Base-by-base conservation (phyloP, 92 coral and sea anemone species). In the Palythoa grandiflora region DNA sequence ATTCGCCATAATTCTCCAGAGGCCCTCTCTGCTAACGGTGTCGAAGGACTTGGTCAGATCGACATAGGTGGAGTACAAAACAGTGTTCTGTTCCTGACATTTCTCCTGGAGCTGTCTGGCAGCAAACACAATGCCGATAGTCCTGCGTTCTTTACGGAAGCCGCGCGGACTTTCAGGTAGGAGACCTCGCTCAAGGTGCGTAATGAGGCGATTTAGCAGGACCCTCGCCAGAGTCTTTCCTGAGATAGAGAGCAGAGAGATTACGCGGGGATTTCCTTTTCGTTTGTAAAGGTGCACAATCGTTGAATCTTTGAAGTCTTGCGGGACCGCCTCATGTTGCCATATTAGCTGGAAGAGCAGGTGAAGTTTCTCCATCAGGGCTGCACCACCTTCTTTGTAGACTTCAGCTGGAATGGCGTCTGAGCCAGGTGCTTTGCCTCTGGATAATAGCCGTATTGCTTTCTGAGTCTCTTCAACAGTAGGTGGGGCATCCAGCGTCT, bases 211-310 rank as follows among this genome's bases (percentile, higher is more conserved):
- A 28, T 28, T 28, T 28, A 28, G 20, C 19, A 19, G 10, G 15
- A 1, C 77, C 6, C 88, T 14, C 2, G 94, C 89, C 12, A 84
- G 68, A 59, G 73, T 72, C 78, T 91, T 91, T 38, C 92, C 91
- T 6, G 90, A 84, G 12, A 84, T 68, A 10, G 87, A 87, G 6
- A 84, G 88, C 5, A 78, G 88, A 44, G 94, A 88, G 16, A 88
- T 88, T 38, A 90, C 28, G 28, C 28, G 28, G 28, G 0, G 28
- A 28, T 28, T 78, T 2, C 91, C 91, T 59, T 85, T 88, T 11
- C 88, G 65, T 79, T 91, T 88, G 72, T 84, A 91, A 11, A 47
- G 86, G 35, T 51, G 71, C 47, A 40, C 15, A 13, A 50, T 65
- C 36, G 40, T 1, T 9, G 40, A 2, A 14, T n/a, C 90, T 28